phyloP scores from a whole-genome alignment of 2,113 vertebrate genomes.

The Cephalopterus ornatus region DNA sequence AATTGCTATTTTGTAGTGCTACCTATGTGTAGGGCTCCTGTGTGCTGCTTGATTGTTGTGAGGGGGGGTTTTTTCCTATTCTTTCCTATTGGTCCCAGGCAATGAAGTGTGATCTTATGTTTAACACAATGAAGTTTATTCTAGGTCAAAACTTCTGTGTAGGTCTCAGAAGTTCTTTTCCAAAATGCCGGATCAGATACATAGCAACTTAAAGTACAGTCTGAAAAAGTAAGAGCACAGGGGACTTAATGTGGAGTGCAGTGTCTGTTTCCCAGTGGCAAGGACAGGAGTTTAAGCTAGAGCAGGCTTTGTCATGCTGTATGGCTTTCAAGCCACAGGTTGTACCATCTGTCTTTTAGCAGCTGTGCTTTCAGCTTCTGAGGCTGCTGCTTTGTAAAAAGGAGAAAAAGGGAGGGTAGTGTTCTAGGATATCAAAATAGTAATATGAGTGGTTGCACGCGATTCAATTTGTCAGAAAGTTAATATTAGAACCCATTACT shows the following conservation, averaged over 20 bases:
- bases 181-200: neutral
- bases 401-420: neutral
- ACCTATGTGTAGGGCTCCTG: neutral
- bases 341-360: neutral
- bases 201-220: neutral
- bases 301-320: accelerated
- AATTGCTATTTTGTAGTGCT: neutral
- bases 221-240: neutral
- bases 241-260: neutral
- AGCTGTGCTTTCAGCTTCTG: neutral
- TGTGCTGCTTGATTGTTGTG: neutral
- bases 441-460: neutral
- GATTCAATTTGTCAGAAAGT: neutral
- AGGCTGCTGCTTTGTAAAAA: neutral
- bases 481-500: neutral
- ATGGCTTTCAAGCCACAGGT: neutral
- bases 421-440: neutral
- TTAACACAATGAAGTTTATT: neutral
- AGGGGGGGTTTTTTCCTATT: accelerated
- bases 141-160: neutral
- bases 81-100: neutral
- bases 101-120: neutral
- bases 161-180: neutral
- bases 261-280: neutral
- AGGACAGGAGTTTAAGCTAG: neutral